Evolutionary conservation across 2,797 vertebrate species (phyloP).

Genomic region (Crenuchus spilurus): DNA sequence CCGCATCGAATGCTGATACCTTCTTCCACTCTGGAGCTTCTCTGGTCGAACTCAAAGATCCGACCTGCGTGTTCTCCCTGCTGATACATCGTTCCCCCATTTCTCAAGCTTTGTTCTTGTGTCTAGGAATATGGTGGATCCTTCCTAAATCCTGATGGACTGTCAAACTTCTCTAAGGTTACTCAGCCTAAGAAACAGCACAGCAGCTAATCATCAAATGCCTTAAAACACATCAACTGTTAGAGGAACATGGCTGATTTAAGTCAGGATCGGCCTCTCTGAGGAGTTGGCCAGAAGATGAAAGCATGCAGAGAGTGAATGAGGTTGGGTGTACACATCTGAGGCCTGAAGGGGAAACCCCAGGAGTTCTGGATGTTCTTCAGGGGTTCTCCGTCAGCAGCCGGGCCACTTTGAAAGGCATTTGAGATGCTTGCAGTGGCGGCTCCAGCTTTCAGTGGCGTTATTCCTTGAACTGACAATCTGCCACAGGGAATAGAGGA

Average conservation of each 20-base stretch:
- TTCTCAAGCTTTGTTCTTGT: slow-evolving; percentile 7
- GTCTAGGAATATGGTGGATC: neutral
- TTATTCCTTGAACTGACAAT: slow-evolving; percentile 41
- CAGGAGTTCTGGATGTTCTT: slow-evolving; percentile 33
- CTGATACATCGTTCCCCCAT: slow-evolving; percentile 5
- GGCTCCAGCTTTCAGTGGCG: slow-evolving; percentile 42
- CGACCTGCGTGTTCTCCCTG: slow-evolving; percentile 16
- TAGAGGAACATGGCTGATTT: neutral
- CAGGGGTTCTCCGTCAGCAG: slow-evolving; percentile 37
- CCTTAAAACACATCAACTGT: slow-evolving; percentile 10
- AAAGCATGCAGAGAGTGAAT: slow-evolving; percentile 30
- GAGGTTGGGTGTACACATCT: slow-evolving; percentile 33
- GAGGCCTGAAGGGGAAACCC: slow-evolving; percentile 8
- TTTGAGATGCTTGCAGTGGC: slow-evolving; percentile 39
- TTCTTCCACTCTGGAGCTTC: slow-evolving; percentile 27
- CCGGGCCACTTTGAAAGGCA: slow-evolving; percentile 48
- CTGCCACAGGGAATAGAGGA: slow-evolving; percentile 35
- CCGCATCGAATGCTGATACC: slow-evolving; percentile 47
- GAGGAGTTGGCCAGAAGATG: slow-evolving; percentile 13
- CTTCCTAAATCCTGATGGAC: slow-evolving; percentile 26
- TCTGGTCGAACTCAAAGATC: slow-evolving; percentile 38
- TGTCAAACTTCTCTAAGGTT: neutral
- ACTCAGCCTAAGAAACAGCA: neutral
- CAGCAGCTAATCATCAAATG: slow-evolving; percentile 29
- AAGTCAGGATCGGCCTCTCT: slow-evolving; percentile 3